Conservation (phyloP, 2,888 invertebrate species). For the Serrognathus titanus region DNA sequence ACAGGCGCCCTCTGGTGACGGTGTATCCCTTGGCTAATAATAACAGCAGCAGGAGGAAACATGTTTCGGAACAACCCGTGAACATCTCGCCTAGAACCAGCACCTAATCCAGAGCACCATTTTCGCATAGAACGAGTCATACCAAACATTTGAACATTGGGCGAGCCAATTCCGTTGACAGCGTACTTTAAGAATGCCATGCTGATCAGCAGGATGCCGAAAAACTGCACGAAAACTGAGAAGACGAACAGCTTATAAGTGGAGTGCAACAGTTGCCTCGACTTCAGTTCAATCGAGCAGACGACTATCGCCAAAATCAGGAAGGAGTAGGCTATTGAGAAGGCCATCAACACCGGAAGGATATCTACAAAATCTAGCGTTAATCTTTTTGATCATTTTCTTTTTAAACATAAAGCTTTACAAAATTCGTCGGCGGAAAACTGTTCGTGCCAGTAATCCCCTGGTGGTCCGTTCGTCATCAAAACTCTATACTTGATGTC, state of each 20-base stretch:
- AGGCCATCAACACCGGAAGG: slow-evolving; percentile 74
- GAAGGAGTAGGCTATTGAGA: slow-evolving; percentile 68
- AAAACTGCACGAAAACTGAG: slow-evolving; percentile 67
- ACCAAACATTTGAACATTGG: slow-evolving; percentile 52
- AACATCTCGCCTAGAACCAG: slow-evolving; percentile 63
- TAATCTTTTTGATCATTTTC: background rate
- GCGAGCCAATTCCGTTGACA: slow-evolving; percentile 64
- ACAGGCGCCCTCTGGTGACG: slow-evolving; percentile 78
- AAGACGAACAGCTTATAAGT: slow-evolving; percentile 83
- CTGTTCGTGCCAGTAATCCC: slow-evolving; percentile 82
- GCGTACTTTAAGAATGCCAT: slow-evolving; percentile 77
- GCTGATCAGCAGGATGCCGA: slow-evolving; percentile 66
- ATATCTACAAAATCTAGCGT: slow-evolving; percentile 64
- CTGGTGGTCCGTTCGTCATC: slow-evolving; percentile 83
- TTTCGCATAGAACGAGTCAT: background rate
- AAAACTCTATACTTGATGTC: slow-evolving; percentile 75
- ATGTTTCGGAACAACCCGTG: slow-evolving; percentile 69
- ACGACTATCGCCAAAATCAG: slow-evolving; percentile 69
- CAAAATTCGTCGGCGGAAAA: slow-evolving; percentile 95
- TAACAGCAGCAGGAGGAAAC: slow-evolving; percentile 74
- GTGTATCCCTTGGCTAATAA: slow-evolving; percentile 88
- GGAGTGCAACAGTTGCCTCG: slow-evolving; percentile 77
- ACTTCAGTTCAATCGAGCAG: slow-evolving; percentile 71
- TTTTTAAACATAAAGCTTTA: slow-evolving; percentile 53
- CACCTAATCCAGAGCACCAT: background rate